A percentile compares a stretch with the other conserved stretches of the same genome.
phyloP scores from a whole-genome alignment of 2,113 vertebrate species.

The Daphoenositta chrysoptera region DNA sequence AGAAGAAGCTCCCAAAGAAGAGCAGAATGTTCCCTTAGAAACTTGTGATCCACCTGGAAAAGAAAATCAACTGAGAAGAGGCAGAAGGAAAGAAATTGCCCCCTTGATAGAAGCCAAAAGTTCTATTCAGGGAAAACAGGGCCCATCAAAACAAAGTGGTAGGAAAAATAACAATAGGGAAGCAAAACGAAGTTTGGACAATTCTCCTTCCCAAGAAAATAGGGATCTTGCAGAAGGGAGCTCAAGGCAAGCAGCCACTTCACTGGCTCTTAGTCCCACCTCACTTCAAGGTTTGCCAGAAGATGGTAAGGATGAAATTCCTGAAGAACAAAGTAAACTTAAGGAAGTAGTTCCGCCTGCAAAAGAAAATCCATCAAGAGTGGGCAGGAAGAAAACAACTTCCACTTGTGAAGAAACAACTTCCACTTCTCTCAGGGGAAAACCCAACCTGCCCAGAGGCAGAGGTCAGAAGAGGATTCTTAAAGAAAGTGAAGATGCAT shows the following conservation, averaged over 20 bases:
- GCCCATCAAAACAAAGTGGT: background rate
- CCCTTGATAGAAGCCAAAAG: too few relatives aligned
- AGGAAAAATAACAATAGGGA: background rate
- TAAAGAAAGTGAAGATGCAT: background rate
- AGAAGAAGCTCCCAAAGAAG: background rate
- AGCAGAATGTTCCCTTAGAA: background rate
- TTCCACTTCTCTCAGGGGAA: background rate
- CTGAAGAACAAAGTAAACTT: background rate
- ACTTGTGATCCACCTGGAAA: background rate
- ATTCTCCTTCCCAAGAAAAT: background rate
- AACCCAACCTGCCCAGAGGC: background rate
- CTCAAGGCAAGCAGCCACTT: fast-evolving
- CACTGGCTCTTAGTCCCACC: background rate
- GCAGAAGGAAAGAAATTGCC: background rate
- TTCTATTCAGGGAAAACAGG: background rate
- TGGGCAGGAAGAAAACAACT: background rate
- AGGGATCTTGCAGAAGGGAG: background rate
- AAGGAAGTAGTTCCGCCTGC: background rate
- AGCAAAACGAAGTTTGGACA: background rate
- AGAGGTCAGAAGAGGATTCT: background rate
- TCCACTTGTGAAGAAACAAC: background rate
- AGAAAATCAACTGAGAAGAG: background rate
- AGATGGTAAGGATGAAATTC: background rate
- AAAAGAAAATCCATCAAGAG: background rate
- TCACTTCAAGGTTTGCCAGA: background rate